Evolutionary conservation across 2,797 vertebrate species (phyloP), one percentile per base, ranked within the genome.

Genomic region (Mergus octosetaceus): DNA sequence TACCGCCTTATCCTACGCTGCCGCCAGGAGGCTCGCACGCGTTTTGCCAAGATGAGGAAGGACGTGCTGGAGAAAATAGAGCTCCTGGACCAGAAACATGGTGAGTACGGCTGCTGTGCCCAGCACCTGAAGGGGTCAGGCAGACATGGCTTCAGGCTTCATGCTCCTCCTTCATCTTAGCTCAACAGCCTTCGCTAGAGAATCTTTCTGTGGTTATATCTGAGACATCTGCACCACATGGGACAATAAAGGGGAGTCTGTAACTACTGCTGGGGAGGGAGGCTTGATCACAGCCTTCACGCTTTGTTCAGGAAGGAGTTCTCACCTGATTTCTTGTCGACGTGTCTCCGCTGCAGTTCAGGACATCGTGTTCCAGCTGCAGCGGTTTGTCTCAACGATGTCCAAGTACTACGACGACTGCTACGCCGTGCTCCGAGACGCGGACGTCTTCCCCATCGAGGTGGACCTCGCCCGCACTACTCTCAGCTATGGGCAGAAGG

Each of bases 311-410:
- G 25, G 54, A 77, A 69, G 61, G 17, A n/a, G 8, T 3, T 32
- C 81, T 47, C 34, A 38, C 68, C 54, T 18, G 27, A 39, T 34
- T n/a, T 71, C 17, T 38, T 47, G 32, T 65, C 38, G 11, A 47
- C 4, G 0, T 69, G 25, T 92, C 34, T 89, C 89, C 9, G 2
- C 56, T 83, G 2, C 98, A 99, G 99, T 99, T 94, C 99, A 99
- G 87, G 99, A 99, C 98, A 99, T 99, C 1, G 99, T 99, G 96
- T 99, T 99, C 98, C 99, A 99, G 98, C 98, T 99, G 70, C 99
- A 99, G 96, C 98, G 99, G 92, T 99, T 99, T 34, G 99, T 99
- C 85, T 99, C 99, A 1, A 99, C 99, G 2, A 99, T 99, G 99
- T 99, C 99, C 5, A 99, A 98, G 79, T 99, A 99, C 98, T 99